Evolutionary conservation across 2,113 vertebrate genomes (phyloP).

Genomic region (rat (Rattus norvegicus)): GRCr8 NC_086019.1:98353001-98353500

Average conservation of each 20-base stretch:
- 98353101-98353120: slow-evolving; percentile 73
- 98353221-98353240: neutral
- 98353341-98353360: slow-evolving; percentile 53
- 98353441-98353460: slow-evolving; percentile 68
- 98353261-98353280: neutral
- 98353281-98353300: slow-evolving; percentile 39
- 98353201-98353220: slow-evolving; percentile 36
- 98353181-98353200: neutral
- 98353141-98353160: slow-evolving; percentile 62
- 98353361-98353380: slow-evolving; percentile 67
- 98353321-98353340: slow-evolving; percentile 60
- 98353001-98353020: slow-evolving; percentile 89
- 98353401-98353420: slow-evolving; percentile 38
- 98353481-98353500: neutral
- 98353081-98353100: slow-evolving; percentile 77
- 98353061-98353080: slow-evolving; percentile 81
- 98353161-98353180: slow-evolving; percentile 64
- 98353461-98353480: slow-evolving; percentile 60
- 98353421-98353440: slow-evolving; percentile 45
- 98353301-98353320: slow-evolving; percentile 32
- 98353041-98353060: slow-evolving; percentile 87
- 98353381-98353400: rapidly evolving
- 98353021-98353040: slow-evolving; percentile 89
- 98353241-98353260: neutral
- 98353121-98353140: slow-evolving; percentile 64